Conservation (phyloP, 2,113 vertebrate genomes). For the Reinhardtius hippoglossoides region DNA sequence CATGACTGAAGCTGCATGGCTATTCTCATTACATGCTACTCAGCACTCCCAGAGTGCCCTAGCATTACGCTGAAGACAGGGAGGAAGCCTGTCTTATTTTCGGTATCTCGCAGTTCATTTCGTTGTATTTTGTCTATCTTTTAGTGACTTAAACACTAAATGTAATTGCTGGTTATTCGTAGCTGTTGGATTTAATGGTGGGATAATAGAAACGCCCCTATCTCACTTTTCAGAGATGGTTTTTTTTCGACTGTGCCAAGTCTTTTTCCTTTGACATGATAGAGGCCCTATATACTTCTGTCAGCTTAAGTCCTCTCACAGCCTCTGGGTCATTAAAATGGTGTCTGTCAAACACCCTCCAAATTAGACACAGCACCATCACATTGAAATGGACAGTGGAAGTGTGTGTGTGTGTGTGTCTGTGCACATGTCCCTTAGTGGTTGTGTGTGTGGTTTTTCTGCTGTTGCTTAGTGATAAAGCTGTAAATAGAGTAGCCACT, state of each 20-base stretch:
- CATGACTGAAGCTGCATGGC: constrained; percentile 59
- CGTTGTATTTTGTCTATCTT: constrained; percentile 9
- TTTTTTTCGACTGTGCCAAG: constrained; percentile 33
- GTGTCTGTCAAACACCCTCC: constrained; percentile 71
- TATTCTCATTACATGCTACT: constrained; percentile 68
- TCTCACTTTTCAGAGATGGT: constrained; percentile 11
- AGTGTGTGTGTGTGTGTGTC: constrained; percentile 12
- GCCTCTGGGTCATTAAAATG: constrained; percentile 70
- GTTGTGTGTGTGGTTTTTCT: constrained; percentile 10
- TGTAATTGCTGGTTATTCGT: constrained; percentile 29
- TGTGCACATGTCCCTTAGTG: neutral
- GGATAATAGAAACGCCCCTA: constrained; percentile 39
- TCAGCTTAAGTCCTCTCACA: constrained; percentile 64
- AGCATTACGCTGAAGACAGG: constrained; percentile 37
- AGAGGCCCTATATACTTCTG: constrained; percentile 55
- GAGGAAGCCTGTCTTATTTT: constrained; percentile 15
- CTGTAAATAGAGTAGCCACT: constrained; percentile 61
- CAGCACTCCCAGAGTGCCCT: constrained; percentile 61
- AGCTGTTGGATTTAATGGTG: constrained; percentile 32
- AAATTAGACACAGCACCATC: constrained; percentile 61
- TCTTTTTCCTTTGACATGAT: constrained; percentile 43
- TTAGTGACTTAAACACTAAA: neutral
- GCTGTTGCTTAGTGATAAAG: constrained; percentile 73
- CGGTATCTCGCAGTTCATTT: neutral
- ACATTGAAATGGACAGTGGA: constrained; percentile 43